Evolutionary conservation across 2,113 vertebrate genomes (phyloP).

Genomic region (Stigmatopora argus): DNA sequence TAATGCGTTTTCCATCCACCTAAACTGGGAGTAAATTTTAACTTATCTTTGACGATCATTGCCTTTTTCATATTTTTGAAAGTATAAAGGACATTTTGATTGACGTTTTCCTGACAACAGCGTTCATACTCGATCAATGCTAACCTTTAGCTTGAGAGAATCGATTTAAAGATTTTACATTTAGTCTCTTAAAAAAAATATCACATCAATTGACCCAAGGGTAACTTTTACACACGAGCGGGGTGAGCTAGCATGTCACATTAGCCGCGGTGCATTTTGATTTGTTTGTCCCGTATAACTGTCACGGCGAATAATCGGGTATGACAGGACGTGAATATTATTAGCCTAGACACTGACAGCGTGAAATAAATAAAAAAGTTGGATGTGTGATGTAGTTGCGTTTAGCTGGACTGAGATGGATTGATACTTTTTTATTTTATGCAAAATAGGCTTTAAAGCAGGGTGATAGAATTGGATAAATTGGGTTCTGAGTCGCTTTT

Average conservation of each 20-base stretch:
- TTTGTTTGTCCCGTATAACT: not conserved
- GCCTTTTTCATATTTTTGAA: not conserved
- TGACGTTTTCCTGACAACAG: not conserved
- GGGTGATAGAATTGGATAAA: not conserved
- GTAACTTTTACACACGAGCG: not conserved
- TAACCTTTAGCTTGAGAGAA: not conserved
- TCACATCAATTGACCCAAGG: not conserved
- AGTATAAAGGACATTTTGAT: too few relatives aligned
- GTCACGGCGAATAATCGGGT: not conserved
- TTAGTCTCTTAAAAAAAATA: not conserved
- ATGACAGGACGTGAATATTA: not conserved
- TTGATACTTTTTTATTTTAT: not conserved
- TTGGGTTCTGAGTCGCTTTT: not conserved
- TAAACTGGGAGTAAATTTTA: not conserved
- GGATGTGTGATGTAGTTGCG: not conserved
- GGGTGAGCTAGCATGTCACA: not conserved
- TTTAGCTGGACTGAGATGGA: not conserved
- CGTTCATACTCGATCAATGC: not conserved
- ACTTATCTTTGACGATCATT: not conserved
- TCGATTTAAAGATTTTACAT: slow-evolving; percentile 1
- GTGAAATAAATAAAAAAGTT: not conserved
- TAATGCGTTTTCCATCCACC: not conserved
- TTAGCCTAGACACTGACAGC: not conserved
- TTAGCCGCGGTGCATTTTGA: not conserved
- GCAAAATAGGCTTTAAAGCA: not conserved